phyloP scores from a whole-genome alignment of 2,113 vertebrate species.

The Puntigrus tetrazona region DNA sequence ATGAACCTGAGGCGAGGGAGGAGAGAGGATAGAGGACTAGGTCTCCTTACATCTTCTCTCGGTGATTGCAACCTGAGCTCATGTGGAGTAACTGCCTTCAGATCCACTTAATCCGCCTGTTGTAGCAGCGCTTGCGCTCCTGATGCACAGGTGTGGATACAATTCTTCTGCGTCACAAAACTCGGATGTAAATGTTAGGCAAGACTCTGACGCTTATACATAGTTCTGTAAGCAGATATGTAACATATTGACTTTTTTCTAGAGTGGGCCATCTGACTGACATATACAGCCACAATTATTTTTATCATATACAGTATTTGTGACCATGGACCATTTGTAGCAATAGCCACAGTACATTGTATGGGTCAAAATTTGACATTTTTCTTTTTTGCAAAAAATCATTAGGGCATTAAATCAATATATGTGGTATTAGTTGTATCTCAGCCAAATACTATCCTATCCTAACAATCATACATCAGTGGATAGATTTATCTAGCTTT shows the following conservation, averaged over 20 bases:
- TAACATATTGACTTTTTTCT: not conserved
- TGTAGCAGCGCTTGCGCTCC: slow-evolving; percentile 32
- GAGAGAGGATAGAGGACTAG: slow-evolving; percentile 45
- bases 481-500: too few species aligned
- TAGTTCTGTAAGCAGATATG: not conserved
- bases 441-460: too few species aligned
- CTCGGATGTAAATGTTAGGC: not conserved
- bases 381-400: too few species aligned
- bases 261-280: not conserved
- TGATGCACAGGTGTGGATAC: slow-evolving; percentile 47
- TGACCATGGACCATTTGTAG: too few species aligned
- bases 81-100: slow-evolving; percentile 53
- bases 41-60: slow-evolving; percentile 66
- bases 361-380: too few species aligned
- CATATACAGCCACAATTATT: too few species aligned
- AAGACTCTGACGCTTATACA: not conserved
- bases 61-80: slow-evolving; percentile 64
- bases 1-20: slow-evolving; percentile 65
- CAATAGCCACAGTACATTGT: too few species aligned
- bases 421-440: too few species aligned
- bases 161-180: not conserved
- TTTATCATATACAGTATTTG: too few species aligned
- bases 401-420: too few species aligned
- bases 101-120: slow-evolving; percentile 53
- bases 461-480: too few species aligned